Conservation (phyloP, 1,140 invertebrate genomes). For the Trigoniulus corallinus region DNA sequence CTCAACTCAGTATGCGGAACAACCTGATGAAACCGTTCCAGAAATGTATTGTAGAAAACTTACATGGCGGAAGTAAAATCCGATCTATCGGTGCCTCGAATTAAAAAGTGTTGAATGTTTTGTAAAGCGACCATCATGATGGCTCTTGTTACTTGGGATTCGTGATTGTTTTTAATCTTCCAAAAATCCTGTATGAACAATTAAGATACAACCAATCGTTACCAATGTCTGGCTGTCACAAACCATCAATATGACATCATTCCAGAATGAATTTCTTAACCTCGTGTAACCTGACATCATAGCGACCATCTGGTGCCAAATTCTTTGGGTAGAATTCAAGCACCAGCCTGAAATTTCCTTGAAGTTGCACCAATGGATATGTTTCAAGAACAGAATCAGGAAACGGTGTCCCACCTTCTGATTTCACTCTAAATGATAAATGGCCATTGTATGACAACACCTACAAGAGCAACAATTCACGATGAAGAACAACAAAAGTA, state of each 20-base stretch:
- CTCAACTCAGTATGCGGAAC: too few relatives aligned
- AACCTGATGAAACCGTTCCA: too few relatives aligned
- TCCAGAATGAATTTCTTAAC: slow-evolving; percentile 11
- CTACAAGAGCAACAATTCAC: too few relatives aligned
- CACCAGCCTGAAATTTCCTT: slow-evolving; percentile 56
- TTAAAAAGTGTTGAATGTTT: slow-evolving; percentile 59
- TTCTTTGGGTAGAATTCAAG: slow-evolving; percentile 49
- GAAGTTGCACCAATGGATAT: slow-evolving; percentile 67
- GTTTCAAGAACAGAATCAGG: slow-evolving; percentile 38
- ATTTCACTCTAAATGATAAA: slow-evolving; percentile 56
- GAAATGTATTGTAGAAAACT: too few relatives aligned
- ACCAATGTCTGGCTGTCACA: too few relatives aligned
- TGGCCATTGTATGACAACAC: slow-evolving; percentile 83
- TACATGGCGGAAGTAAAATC: slow-evolving; percentile 18
- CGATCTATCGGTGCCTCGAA: slow-evolving; percentile 49
- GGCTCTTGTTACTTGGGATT: slow-evolving; percentile 43
- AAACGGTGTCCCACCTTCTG: slow-evolving; percentile 37
- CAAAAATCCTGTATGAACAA: slow-evolving; percentile 30
- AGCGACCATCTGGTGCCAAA: slow-evolving; percentile 28
- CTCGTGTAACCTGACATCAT: slow-evolving; percentile 47
- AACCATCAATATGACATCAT: slow-evolving; percentile 11
- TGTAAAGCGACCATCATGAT: slow-evolving; percentile 79
- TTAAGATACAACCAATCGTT: neutral
- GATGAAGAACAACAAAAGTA: too few relatives aligned
- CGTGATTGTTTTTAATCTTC: slow-evolving; percentile 40